phyloP scores from a whole-genome alignment of 2,113 vertebrate genomes.

The Peucedramus taeniatus region DNA sequence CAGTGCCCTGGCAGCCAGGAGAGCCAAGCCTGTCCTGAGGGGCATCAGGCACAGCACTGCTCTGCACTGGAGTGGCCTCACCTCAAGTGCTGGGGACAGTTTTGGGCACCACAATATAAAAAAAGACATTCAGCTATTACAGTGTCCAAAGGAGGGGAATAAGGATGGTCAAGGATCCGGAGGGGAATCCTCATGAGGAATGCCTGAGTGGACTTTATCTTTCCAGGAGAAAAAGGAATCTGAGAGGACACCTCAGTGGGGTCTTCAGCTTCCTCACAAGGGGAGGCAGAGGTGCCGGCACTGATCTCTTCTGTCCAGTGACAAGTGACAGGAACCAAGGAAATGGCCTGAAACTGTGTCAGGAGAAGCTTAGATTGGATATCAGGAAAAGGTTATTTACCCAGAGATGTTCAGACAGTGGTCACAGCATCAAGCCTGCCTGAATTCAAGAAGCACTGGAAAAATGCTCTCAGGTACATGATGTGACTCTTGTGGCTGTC shows the following conservation, averaged over 20 bases:
- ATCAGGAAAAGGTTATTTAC: neutral
- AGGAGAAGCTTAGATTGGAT: neutral
- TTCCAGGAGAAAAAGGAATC: neutral
- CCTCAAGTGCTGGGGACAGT: fast-evolving
- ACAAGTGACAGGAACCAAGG: neutral
- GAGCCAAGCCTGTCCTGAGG: neutral
- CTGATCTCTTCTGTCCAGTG: neutral
- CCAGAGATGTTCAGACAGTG: neutral
- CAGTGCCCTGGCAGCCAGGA: neutral
- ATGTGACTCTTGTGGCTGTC: neutral
- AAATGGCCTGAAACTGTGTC: neutral
- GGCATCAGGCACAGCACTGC: neutral
- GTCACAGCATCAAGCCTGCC: neutral
- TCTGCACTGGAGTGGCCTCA: fast-evolving
- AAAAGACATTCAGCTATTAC: neutral
- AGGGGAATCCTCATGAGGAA: neutral
- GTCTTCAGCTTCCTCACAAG: neutral
- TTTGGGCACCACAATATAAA: neutral
- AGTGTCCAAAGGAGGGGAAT: neutral
- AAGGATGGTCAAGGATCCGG: neutral
- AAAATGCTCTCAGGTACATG: neutral
- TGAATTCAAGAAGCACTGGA: neutral
- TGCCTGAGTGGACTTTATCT: neutral
- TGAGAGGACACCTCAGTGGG: neutral
- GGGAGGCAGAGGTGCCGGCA: neutral